phyloP scores from a whole-genome alignment of 2,797 vertebrate genomes.

The Tolypeutes matacus region DNA sequence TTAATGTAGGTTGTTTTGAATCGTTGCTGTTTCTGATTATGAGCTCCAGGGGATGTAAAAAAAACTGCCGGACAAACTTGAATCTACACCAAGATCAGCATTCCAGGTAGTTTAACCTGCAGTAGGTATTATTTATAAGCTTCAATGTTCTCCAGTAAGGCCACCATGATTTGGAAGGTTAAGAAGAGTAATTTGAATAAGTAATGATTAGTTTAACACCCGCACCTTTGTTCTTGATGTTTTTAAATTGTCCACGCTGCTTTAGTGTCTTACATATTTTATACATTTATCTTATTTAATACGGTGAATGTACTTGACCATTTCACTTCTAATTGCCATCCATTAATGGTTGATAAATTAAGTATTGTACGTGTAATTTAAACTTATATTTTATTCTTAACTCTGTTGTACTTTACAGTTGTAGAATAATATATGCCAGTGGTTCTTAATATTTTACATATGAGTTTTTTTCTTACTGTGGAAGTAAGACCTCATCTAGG shows the following conservation, averaged over 20 bases:
- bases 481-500: background rate
- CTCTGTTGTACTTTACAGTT: background rate
- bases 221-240: background rate
- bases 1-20: background rate
- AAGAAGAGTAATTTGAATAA: background rate
- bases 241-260: background rate
- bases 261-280: background rate
- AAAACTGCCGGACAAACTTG: background rate
- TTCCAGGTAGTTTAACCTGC: background rate
- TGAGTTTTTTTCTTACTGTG: background rate
- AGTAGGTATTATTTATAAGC: background rate
- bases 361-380: background rate
- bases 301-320: background rate
- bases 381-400: conserved; percentile 19
- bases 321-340: background rate
- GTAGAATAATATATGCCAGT: background rate
- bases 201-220: background rate
- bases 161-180: background rate
- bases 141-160: background rate
- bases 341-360: background rate
- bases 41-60: background rate
- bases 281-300: background rate
- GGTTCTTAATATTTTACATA: conserved; percentile 11
- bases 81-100: background rate
- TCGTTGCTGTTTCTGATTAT: background rate